phyloP scores from a whole-genome alignment of 2,797 vertebrate species.

The Holocentrus rufus region DNA sequence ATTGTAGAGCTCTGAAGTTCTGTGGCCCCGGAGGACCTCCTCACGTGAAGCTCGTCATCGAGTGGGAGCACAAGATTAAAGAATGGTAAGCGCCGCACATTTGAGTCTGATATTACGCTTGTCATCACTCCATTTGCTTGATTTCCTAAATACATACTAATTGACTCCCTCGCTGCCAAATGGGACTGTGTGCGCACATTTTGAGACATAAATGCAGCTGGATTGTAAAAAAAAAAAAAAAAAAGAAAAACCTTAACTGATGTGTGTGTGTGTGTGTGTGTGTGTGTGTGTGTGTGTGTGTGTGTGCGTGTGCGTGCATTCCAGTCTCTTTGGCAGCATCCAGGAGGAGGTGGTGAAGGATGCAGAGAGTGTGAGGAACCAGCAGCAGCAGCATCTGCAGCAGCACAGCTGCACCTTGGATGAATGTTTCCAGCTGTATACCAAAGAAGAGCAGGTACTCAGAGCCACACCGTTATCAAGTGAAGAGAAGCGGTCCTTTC shows the following conservation, averaged over 20 bases:
- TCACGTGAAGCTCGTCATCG: slow-evolving; percentile 87
- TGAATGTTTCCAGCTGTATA: slow-evolving; percentile 94
- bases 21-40: slow-evolving; percentile 85
- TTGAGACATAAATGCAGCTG: neutral
- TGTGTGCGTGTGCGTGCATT: slow-evolving; percentile 19
- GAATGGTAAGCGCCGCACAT: slow-evolving; percentile 83
- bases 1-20: slow-evolving; percentile 85
- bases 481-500: neutral
- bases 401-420: slow-evolving; percentile 91
- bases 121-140: neutral
- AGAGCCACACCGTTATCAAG: neutral
- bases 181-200: neutral
- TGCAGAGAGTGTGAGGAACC: slow-evolving; percentile 86
- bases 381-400: slow-evolving; percentile 88
- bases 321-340: slow-evolving; percentile 89
- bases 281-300: slow-evolving; percentile 29
- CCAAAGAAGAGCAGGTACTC: slow-evolving; percentile 94
- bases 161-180: neutral
- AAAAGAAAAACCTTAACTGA: too few species aligned
- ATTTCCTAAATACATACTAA: neutral
- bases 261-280: slow-evolving; percentile 9
- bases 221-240: neutral
- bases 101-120: neutral
- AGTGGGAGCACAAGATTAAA: slow-evolving; percentile 89
- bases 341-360: slow-evolving; percentile 92